Percentiles rank a stretch among this genome's conserved stretches.
phyloP scores from a whole-genome alignment of 2,888 invertebrate genomes.

The Kuschelorhynchus macadamiae region DNA sequence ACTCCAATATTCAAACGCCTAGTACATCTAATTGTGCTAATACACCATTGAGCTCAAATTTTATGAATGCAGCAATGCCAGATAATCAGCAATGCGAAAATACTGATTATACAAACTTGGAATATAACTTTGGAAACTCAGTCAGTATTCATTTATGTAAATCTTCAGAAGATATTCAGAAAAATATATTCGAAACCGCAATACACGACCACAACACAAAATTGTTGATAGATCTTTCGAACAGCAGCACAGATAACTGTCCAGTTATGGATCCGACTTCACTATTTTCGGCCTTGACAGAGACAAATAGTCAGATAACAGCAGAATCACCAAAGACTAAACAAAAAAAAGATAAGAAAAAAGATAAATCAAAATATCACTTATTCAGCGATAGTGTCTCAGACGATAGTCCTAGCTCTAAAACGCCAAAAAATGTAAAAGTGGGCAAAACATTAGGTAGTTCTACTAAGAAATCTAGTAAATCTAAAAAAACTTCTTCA shows the following conservation, averaged over 20 bases:
- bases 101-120: neutral
- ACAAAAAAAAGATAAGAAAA: constrained; percentile 63
- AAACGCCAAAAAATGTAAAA: constrained; percentile 53
- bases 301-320: neutral
- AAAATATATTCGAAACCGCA: constrained; percentile 18
- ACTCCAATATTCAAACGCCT: constrained; percentile 47
- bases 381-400: constrained; percentile 69
- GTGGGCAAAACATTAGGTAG: constrained; percentile 60
- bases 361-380: constrained; percentile 68
- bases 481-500: constrained; percentile 59
- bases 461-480: constrained; percentile 60
- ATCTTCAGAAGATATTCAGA: constrained; percentile 19
- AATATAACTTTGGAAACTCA: constrained; percentile 58
- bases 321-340: constrained; percentile 36
- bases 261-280: constrained; percentile 22
- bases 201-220: constrained; percentile 5
- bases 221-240: constrained; percentile 43
- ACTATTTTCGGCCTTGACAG: constrained; percentile 2
- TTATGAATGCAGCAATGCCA: constrained; percentile 9
- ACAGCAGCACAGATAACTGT: constrained; percentile 29
- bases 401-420: constrained; percentile 61
- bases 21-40: constrained; percentile 59
- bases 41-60: constrained; percentile 62
- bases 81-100: too few relatives aligned
- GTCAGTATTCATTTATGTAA: constrained; percentile 19